Conservation (phyloP, 2,113 vertebrate species). For the Bufo gargarizans region DNA sequence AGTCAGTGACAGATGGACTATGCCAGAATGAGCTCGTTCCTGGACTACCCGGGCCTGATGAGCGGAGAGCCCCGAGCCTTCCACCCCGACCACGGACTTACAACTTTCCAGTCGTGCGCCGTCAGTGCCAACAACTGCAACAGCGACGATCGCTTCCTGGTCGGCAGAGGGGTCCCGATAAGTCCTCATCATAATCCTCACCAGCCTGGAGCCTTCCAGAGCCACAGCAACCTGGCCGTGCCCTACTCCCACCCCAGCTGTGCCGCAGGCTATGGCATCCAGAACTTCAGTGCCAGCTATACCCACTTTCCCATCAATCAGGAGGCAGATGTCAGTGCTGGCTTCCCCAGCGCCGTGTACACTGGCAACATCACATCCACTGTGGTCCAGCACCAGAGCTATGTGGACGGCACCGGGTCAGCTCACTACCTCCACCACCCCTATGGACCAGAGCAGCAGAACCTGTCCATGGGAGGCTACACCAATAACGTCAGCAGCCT, state of each 20-base stretch:
- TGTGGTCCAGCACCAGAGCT: constrained; percentile 86
- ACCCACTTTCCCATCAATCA: constrained; percentile 88
- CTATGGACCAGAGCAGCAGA: constrained; percentile 88
- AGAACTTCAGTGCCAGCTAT: constrained; percentile 87
- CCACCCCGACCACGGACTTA: constrained; percentile 92
- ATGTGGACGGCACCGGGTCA: constrained; percentile 81
- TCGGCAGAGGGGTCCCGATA: constrained; percentile 85
- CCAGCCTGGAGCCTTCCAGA: constrained; percentile 85
- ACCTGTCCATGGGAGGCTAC: constrained; percentile 77
- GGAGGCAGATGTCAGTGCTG: constrained; percentile 85
- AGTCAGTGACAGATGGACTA: constrained; percentile 80
- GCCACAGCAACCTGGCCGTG: constrained; percentile 80
- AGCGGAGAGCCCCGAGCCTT: constrained; percentile 84
- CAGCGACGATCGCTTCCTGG: constrained; percentile 88
- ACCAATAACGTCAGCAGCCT: constrained; percentile 87
- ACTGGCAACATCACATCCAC: constrained; percentile 87
- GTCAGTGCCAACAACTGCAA: constrained; percentile 86
- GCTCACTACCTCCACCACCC: constrained; percentile 78
- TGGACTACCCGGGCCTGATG: constrained; percentile 90
- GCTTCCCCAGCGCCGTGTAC: constrained; percentile 88
- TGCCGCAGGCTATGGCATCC: constrained; percentile 81
- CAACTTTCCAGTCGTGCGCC: constrained; percentile 94
- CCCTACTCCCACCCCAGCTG: constrained; percentile 87
- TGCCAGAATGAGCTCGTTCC: constrained; percentile 95
- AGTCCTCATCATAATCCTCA: constrained; percentile 75